These are phyloP conservation scores for Xiphophorus hellerii DNA, from an alignment of 2,113 vertebrate genomes.

Conservation along the genomic window DNA sequence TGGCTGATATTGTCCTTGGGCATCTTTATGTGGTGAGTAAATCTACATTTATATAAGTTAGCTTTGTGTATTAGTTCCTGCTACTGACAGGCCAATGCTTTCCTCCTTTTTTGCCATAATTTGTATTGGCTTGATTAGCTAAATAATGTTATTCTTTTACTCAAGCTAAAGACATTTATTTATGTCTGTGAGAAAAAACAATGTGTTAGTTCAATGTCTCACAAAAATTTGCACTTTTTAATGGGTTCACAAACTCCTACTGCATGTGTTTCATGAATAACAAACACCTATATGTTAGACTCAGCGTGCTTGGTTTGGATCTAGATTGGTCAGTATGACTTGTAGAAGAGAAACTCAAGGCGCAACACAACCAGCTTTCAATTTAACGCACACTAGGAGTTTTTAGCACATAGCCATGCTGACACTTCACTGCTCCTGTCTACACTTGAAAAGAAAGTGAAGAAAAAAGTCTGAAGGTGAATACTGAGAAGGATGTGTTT, in stretches of 20 bases:
- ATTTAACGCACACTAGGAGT: constrained; percentile 22
- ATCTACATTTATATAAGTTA: too few relatives aligned
- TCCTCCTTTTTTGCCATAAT: too few relatives aligned
- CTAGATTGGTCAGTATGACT: not conserved
- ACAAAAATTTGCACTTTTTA: not conserved
- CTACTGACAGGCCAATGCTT: too few relatives aligned
- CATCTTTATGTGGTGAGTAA: too few relatives aligned
- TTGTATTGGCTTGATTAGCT: too few relatives aligned
- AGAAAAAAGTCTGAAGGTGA: not conserved
- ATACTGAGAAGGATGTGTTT: not conserved
- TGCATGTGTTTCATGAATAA: not conserved
- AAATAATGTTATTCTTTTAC: too few relatives aligned
- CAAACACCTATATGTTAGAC: not conserved
- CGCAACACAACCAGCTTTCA: constrained; percentile 17
- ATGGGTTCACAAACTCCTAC: not conserved
- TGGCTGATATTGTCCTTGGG: too few relatives aligned
- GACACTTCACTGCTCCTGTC: constrained; percentile 18
- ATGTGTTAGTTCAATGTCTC: not conserved
- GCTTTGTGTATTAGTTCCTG: too few relatives aligned
- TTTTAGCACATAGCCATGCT: not conserved
- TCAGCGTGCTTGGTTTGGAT: not conserved
- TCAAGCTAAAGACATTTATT: not conserved
- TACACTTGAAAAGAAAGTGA: constrained; percentile 23
- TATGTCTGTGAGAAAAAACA: not conserved
- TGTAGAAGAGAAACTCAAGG: not conserved